Conservation (phyloP, 2,888 invertebrate species). For the Steinernema hermaphroditum region DNA sequence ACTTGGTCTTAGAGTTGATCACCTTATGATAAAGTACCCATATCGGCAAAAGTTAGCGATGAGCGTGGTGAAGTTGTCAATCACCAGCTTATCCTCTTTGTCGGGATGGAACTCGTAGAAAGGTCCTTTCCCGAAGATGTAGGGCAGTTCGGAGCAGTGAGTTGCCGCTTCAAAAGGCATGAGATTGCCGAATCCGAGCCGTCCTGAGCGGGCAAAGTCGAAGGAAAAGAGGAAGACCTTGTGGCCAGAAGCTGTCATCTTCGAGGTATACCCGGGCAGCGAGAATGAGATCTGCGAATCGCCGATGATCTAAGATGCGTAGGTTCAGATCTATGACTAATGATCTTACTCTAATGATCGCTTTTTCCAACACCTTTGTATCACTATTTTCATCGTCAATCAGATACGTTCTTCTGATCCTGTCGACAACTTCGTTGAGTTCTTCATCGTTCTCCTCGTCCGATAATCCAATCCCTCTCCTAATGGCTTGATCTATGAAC, state of each 20-base stretch:
- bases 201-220: conserved; percentile 51
- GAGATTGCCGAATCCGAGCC: conserved; percentile 51
- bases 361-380: neutral
- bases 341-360: neutral
- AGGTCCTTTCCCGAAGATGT: conserved; percentile 56
- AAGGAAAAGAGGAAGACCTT: conserved; percentile 53
- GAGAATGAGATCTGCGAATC: neutral
- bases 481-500: conserved; percentile 23
- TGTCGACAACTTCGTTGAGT: neutral
- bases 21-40: no score
- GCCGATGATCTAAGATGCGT: neutral
- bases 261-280: neutral
- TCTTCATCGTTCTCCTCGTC: neutral
- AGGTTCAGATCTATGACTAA: neutral
- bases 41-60: conserved; percentile 59
- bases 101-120: conserved; percentile 50
- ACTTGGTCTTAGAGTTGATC: conserved; percentile 10
- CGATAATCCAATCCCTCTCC: neutral
- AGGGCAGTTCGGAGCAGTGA: conserved; percentile 59
- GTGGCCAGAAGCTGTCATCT: neutral
- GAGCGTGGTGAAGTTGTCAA: conserved; percentile 49
- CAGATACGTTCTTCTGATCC: neutral
- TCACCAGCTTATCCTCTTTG: conserved; percentile 51
- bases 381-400: neutral
- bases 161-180: conserved; percentile 54